These are phyloP conservation scores for Carlito syrichta DNA, from an alignment of 2,113 vertebrate genomes.

Conservation along the genomic window DNA sequence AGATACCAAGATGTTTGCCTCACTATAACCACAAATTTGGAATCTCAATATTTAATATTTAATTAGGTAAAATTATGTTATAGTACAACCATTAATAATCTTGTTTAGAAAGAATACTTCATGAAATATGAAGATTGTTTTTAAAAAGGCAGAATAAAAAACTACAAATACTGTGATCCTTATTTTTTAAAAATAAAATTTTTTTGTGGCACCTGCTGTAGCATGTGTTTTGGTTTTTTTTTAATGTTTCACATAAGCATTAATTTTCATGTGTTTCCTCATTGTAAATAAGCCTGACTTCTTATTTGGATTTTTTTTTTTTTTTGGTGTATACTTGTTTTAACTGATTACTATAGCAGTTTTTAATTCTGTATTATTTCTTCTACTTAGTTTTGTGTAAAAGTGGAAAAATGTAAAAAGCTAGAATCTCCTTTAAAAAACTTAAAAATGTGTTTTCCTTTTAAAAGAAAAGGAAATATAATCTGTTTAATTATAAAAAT, in stretches of 20 bases:
- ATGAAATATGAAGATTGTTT: not conserved
- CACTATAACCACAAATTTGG: not conserved
- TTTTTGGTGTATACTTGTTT: constrained; percentile 67
- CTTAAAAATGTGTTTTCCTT: not conserved
- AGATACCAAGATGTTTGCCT: not conserved
- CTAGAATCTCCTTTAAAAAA: not conserved
- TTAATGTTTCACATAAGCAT: constrained; percentile 55
- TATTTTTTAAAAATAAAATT: not conserved
- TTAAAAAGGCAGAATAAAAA: constrained; percentile 7
- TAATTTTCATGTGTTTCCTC: constrained; percentile 63
- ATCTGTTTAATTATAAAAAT: not conserved
- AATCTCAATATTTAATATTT: constrained; percentile 19
- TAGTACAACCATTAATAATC: not conserved
- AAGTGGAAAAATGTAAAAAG: constrained; percentile 58
- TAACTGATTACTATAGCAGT: constrained; percentile 68
- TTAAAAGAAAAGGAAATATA: not conserved
- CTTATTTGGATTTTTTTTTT: not conserved
- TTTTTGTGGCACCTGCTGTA: not conserved
- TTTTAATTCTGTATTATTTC: constrained; percentile 69
- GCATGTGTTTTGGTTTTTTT: not conserved
- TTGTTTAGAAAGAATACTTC: constrained; percentile 12
- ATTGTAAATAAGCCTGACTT: constrained; percentile 79
- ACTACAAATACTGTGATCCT: not conserved
- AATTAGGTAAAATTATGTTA: not conserved
- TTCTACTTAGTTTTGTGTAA: constrained; percentile 72